phyloP scores from a whole-genome alignment of 2,888 invertebrate genomes.

The Heteromurus nitidus region DNA sequence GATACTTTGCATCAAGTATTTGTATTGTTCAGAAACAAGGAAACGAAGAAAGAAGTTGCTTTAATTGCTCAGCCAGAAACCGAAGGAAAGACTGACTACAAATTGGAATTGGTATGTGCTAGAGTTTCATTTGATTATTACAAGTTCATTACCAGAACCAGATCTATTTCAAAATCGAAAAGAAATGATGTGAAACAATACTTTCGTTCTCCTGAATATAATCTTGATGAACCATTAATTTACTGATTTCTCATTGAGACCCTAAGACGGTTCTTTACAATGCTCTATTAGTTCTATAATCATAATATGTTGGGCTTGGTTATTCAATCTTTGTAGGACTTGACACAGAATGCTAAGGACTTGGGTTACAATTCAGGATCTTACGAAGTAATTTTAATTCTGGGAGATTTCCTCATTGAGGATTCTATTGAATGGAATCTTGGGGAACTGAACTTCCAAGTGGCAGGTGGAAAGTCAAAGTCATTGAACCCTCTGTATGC shows the following conservation, averaged over 20 bases:
- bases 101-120: conserved; percentile 88
- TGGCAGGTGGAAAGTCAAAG: conserved; percentile 78
- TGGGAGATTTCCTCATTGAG: conserved; percentile 93
- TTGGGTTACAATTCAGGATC: conserved; percentile 85
- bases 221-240: conserved; percentile 31
- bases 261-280: not conserved
- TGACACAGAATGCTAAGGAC: conserved; percentile 86
- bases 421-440: conserved; percentile 93
- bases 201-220: conserved; percentile 71
- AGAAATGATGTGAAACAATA: conserved; percentile 64
- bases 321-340: conserved; percentile 79
- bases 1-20: conserved; percentile 87
- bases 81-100: conserved; percentile 79
- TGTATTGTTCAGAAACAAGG: conserved; percentile 83
- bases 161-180: too few species aligned
- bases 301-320: not conserved
- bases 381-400: conserved; percentile 87
- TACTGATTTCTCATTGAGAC: conserved; percentile 24
- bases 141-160: not conserved
- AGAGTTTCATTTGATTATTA: not conserved
- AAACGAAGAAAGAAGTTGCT: conserved; percentile 87
- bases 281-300: not conserved
- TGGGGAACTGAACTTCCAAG: conserved; percentile 85
- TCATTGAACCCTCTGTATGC: conserved; percentile 72
- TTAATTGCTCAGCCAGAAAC: conserved; percentile 93